Base-by-base conservation (phyloP, 2,797 vertebrate species). In the Brachymystax lenok region DNA sequence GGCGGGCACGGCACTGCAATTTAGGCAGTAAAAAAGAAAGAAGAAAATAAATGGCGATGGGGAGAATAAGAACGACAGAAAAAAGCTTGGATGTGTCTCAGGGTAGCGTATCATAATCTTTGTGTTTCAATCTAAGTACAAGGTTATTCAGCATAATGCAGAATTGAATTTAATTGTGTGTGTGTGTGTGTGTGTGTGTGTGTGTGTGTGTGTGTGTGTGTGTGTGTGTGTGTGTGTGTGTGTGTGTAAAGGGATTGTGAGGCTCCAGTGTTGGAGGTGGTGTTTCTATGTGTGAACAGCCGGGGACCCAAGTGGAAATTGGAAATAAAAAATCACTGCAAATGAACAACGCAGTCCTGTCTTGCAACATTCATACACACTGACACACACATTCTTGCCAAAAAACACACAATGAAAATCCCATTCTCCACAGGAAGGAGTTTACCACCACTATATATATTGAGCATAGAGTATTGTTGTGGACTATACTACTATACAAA, bases 1-100 rank as follows among this genome's bases (percentile, higher is more conserved):
- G 94, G 92, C 90, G 1, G 93, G 90, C 92, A 93, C 92, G 91
- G 93, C 94, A 93, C 92, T 94, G 94, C 94, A 90, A 95, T 96
- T 95, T 92, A 88, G 90, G 93, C 90, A 77, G 82, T 88, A 90
- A 90, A 88, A 69, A 88, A 91, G 81, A 85, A 89, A 89, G 74
- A 24, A 10, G 21, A 61, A 61, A 63, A 21, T 4, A 63, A 27
- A 68, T 83, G 90, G 90, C 91, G 83, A 80, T 79, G 75, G 74
- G 75, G 74, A 73, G 79, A 79, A 75, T 77, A 79, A 73, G 77
- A 63, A 24, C 1, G 59, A 63, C 59, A 78, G 68, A 83, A 81
- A 78, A 27, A 85, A 88, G 89, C 82, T 27, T 2, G n/a, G 46
- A 24, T 51, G n/a, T 51, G n/a, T 71, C 3, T 52, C 54, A 74